Percentiles rank a stretch among this genome's conserved stretches.
These are phyloP conservation scores for Orthosia gracilis DNA, from an alignment of 2,888 invertebrate species.

Conservation along the genomic window DNA sequence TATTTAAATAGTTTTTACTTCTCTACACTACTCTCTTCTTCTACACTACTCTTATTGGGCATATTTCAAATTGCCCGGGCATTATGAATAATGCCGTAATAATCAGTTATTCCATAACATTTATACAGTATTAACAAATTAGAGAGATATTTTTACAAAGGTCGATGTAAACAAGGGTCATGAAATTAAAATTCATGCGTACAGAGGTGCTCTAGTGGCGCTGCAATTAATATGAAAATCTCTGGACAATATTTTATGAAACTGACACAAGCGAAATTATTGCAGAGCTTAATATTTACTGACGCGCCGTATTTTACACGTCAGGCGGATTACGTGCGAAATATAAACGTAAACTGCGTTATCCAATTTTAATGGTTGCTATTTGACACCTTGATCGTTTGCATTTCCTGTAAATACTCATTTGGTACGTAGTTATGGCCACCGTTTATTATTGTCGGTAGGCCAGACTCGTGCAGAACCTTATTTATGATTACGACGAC, in stretches of 20 bases:
- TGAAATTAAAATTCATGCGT: slow-evolving; percentile 82
- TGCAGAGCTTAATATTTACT: slow-evolving; percentile 87
- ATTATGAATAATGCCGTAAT: no score
- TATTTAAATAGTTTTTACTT: no score
- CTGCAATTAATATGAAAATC: slow-evolving; percentile 87
- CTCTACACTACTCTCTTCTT: no score
- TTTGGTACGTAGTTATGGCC: slow-evolving; percentile 76
- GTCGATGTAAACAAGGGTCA: slow-evolving; percentile 63
- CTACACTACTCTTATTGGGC: no score
- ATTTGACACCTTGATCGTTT: slow-evolving; percentile 84
- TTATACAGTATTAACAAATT: slow-evolving; percentile 23
- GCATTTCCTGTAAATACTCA: slow-evolving; percentile 77
- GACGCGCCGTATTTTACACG: slow-evolving; percentile 86
- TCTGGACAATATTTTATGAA: slow-evolving; percentile 86
- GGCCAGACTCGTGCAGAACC: slow-evolving; percentile 57
- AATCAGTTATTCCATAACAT: no score
- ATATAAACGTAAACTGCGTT: slow-evolving; percentile 82
- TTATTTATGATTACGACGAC: slow-evolving; percentile 72
- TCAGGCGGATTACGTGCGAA: slow-evolving; percentile 85
- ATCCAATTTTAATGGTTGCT: slow-evolving; percentile 84
- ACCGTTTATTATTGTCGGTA: slow-evolving; percentile 77
- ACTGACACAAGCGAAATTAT: slow-evolving; percentile 84
- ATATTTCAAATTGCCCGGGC: no score
- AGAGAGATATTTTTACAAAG: slow-evolving; percentile 56
- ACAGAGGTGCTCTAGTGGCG: slow-evolving; percentile 80